phyloP scores from a whole-genome alignment of 2,888 invertebrate genomes.

The Coelinius sp. region DNA sequence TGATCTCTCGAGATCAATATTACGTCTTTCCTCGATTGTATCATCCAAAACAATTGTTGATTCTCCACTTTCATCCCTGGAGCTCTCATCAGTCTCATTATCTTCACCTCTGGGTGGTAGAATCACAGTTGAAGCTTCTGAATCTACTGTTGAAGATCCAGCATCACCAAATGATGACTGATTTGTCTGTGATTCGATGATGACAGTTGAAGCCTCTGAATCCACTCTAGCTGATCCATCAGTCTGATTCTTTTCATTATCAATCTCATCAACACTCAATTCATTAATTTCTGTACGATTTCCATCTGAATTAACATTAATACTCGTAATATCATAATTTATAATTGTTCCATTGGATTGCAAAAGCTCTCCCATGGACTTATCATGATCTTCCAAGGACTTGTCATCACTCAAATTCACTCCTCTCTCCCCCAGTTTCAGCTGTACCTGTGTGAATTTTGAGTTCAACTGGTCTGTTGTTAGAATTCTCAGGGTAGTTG shows the following conservation, averaged over 20 bases:
- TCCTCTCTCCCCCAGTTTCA: constrained; percentile 45
- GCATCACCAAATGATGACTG: background rate
- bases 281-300: constrained; percentile 18
- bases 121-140: constrained; percentile 48
- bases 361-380: background rate
- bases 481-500: constrained; percentile 52
- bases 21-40: background rate
- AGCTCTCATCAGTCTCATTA: background rate
- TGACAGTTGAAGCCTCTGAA: background rate
- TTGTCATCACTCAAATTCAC: constrained; percentile 44
- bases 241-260: background rate
- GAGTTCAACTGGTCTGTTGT: constrained; percentile 60
- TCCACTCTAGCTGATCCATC: background rate
- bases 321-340: constrained; percentile 22
- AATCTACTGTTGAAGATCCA: constrained; percentile 32
- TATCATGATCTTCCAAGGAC: constrained; percentile 4
- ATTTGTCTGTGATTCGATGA: background rate
- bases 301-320: background rate
- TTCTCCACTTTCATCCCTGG: background rate
- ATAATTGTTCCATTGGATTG: background rate
- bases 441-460: constrained; percentile 54
- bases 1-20: background rate
- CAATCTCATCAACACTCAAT: background rate
- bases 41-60: background rate
- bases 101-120: constrained; percentile 26